Evolutionary conservation across 2,797 vertebrate species (phyloP).

Genomic region (Spinus pinus): DNA sequence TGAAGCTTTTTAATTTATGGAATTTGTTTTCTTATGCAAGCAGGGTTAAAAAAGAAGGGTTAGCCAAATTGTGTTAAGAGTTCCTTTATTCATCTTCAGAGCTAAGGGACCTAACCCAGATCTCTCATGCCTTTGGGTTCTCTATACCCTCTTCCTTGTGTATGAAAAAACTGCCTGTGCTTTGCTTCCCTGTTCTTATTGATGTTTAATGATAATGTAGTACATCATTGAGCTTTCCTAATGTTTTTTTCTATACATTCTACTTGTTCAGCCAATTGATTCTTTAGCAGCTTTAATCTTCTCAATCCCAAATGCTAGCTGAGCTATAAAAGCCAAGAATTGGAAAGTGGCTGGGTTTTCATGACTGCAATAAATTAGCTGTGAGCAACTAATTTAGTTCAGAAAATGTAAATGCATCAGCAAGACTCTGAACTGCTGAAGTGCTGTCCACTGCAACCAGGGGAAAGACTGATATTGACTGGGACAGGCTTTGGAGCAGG

Average conservation of each 20-base stretch:
- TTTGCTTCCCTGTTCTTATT: neutral
- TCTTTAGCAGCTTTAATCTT: neutral
- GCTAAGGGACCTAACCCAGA: neutral
- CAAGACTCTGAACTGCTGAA: neutral
- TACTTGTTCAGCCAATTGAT: neutral
- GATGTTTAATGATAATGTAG: neutral
- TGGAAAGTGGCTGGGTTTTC: neutral
- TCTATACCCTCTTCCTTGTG: neutral
- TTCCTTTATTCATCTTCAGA: neutral
- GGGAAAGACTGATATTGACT: neutral
- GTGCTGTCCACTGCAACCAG: neutral
- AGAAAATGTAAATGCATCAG: neutral
- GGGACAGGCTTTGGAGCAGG: neutral
- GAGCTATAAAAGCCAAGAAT: neutral
- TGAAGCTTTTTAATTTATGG: neutral
- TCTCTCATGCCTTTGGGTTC: neutral
- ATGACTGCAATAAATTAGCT: neutral
- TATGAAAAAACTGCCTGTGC: neutral
- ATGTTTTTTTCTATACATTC: neutral
- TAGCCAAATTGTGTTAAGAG: neutral
- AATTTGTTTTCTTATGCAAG: neutral
- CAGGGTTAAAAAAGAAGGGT: rapidly evolving
- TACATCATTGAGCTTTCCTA: neutral
- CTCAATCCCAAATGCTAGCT: neutral
- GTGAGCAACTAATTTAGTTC: neutral